phyloP scores from a whole-genome alignment of 2,113 vertebrate species.

The Carassius carassius region DNA sequence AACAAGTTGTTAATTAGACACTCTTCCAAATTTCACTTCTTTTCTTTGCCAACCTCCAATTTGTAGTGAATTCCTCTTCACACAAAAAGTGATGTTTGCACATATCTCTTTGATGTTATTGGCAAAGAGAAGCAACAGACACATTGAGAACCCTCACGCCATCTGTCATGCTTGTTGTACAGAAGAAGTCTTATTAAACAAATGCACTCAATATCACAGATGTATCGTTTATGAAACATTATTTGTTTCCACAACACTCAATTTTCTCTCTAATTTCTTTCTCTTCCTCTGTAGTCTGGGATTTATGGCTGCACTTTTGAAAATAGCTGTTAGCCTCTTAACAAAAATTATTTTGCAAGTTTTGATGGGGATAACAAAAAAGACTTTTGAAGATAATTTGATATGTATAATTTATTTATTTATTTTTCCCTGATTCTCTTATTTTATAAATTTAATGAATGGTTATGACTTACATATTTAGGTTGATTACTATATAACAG shows the following conservation, averaged over 20 bases:
- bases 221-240: slow-evolving; percentile 7
- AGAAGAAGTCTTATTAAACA: slow-evolving; percentile 18
- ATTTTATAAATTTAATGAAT: not conserved
- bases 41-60: slow-evolving; percentile 49
- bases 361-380: slow-evolving; percentile 44
- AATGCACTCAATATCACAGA: slow-evolving; percentile 9
- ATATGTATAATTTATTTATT: too few species aligned
- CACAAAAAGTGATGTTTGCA: slow-evolving; percentile 54
- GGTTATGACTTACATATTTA: not conserved
- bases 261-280: not conserved
- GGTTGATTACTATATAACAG: not conserved
- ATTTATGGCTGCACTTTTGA: not conserved
- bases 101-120: slow-evolving; percentile 59
- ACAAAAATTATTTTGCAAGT: slow-evolving; percentile 17
- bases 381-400: not conserved
- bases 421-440: not conserved
- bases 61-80: slow-evolving; percentile 52
- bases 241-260: slow-evolving; percentile 13
- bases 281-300: not conserved
- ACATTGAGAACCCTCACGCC: slow-evolving; percentile 61
- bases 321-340: not conserved
- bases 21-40: slow-evolving; percentile 7
- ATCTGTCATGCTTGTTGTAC: slow-evolving; percentile 46
- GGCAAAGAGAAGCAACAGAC: slow-evolving; percentile 55
- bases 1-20: slow-evolving; percentile 23